Conservation (phyloP, 2,888 invertebrate genomes). For the Hybos culiciformis region DNA sequence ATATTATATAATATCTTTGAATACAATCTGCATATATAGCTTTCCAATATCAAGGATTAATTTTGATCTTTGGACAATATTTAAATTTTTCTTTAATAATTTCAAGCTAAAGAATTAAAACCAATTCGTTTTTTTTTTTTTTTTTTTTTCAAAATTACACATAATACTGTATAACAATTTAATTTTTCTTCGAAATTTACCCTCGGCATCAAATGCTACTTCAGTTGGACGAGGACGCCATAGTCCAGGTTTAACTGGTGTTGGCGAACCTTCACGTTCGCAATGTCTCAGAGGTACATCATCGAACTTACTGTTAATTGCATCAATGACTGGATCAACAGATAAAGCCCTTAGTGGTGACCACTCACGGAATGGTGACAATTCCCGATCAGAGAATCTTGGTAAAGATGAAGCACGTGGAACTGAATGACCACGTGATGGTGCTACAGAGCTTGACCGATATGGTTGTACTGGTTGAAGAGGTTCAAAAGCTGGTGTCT, state of each 20-base stretch:
- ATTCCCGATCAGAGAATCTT: constrained; percentile 18
- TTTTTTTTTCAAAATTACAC: no score
- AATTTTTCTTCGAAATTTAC: constrained; percentile 39
- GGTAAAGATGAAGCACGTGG: constrained; percentile 10
- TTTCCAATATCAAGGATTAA: no score
- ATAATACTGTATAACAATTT: no score
- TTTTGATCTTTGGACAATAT: no score
- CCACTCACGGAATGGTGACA: constrained; percentile 29
- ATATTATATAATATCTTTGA: no score
- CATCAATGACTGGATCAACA: constrained; percentile 30
- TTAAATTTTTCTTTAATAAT: no score
- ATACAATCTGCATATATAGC: no score
- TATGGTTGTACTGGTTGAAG: constrained; percentile 1
- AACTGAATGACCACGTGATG: constrained; percentile 12
- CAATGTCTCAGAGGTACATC: constrained; percentile 21
- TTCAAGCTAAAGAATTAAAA: no score
- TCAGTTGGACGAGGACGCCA: constrained; percentile 55
- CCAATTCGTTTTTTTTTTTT: no score
- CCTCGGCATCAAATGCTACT: constrained; percentile 60
- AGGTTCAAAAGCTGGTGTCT: constrained; percentile 20
- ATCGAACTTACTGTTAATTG: constrained; percentile 31
- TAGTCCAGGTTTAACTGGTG: constrained; percentile 57
- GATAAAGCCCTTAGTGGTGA: no score
- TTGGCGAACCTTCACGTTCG: constrained; percentile 50
- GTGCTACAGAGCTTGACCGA: background rate